These are phyloP conservation scores for Ecliptopera silaceata DNA, from an alignment of 2,888 invertebrate genomes.

Conservation along the genomic window DNA sequence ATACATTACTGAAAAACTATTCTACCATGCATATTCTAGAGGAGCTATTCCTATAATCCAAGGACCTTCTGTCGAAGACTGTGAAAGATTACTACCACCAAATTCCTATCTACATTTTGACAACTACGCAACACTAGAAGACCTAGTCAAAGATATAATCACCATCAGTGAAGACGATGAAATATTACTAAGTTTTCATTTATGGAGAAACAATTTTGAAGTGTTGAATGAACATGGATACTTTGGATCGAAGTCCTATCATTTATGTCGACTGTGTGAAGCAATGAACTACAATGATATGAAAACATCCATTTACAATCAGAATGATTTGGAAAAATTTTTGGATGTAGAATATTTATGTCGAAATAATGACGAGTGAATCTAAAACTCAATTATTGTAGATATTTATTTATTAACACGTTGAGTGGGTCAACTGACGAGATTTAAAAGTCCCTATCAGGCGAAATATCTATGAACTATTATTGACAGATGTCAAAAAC, in stretches of 20 bases:
- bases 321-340: conserved; percentile 25
- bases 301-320: conserved; percentile 28
- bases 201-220: conserved; percentile 83
- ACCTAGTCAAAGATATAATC: conserved; percentile 79
- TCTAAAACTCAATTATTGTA: too few species aligned
- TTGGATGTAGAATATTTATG: conserved; percentile 25
- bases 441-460: too few species aligned
- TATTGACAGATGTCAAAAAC: too few species aligned
- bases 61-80: conserved; percentile 81
- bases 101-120: conserved; percentile 84
- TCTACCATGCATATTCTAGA: conserved; percentile 85
- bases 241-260: conserved; percentile 77
- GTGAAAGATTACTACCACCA: conserved; percentile 81
- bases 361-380: conserved; percentile 2
- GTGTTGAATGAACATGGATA: conserved; percentile 83
- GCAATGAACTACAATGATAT: conserved; percentile 80
- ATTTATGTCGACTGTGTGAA: conserved; percentile 84
- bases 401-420: too few species aligned
- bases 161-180: conserved; percentile 64
- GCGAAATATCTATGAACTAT: too few species aligned
- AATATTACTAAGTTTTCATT: conserved; percentile 72
- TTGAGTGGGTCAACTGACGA: too few species aligned
- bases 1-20: conserved; percentile 88
- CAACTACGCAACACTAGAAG: conserved; percentile 73
- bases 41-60: conserved; percentile 86